Percentiles rank a stretch among this genome's conserved stretches.
phyloP scores from a whole-genome alignment of 2,888 invertebrate genomes.

The Opisthograptis luteolata region DNA sequence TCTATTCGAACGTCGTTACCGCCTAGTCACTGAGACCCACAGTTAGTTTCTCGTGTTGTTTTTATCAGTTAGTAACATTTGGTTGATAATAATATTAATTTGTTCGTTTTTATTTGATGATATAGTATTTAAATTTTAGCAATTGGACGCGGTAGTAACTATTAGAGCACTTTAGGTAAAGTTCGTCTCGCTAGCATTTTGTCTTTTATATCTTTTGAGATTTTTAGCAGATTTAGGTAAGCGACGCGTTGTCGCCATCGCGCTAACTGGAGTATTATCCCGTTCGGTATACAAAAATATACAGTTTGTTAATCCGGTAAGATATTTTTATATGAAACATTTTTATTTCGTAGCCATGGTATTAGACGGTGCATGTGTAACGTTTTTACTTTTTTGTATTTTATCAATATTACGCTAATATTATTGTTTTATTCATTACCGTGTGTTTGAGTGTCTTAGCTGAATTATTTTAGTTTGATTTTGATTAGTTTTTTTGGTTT shows the following conservation, averaged over 20 bases:
- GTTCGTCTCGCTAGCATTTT: constrained; percentile 80
- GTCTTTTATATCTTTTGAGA: constrained; percentile 69
- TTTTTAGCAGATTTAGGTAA: constrained; percentile 58
- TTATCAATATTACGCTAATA: constrained; percentile 78
- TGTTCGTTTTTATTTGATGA: constrained; percentile 78
- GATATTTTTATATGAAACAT: constrained; percentile 79
- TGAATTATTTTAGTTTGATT: constrained; percentile 83
- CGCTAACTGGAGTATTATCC: constrained; percentile 72
- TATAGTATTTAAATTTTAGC: constrained; percentile 70
- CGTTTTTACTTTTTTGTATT: constrained; percentile 60
- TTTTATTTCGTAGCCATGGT: constrained; percentile 80
- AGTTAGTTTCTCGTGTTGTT: constrained; percentile 71
- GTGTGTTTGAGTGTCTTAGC: constrained; percentile 84
- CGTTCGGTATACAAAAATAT: constrained; percentile 77
- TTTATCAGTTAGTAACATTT: constrained; percentile 74
- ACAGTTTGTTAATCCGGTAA: constrained; percentile 82
- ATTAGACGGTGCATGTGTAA: constrained; percentile 82
- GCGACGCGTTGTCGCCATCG: constrained; percentile 44
- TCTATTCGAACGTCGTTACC: constrained; percentile 67
- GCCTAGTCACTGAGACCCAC: constrained; percentile 84
- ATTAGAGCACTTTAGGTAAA: constrained; percentile 76
- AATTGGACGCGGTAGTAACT: constrained; percentile 80
- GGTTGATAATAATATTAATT: constrained; percentile 68
- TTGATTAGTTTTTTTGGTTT: constrained; percentile 72
- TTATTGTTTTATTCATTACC: constrained; percentile 75